Evolutionary conservation across 1,140 invertebrate genomes (phyloP), one percentile per base, ranked within the genome.

Genomic region (Drosophila guanche): DNA sequence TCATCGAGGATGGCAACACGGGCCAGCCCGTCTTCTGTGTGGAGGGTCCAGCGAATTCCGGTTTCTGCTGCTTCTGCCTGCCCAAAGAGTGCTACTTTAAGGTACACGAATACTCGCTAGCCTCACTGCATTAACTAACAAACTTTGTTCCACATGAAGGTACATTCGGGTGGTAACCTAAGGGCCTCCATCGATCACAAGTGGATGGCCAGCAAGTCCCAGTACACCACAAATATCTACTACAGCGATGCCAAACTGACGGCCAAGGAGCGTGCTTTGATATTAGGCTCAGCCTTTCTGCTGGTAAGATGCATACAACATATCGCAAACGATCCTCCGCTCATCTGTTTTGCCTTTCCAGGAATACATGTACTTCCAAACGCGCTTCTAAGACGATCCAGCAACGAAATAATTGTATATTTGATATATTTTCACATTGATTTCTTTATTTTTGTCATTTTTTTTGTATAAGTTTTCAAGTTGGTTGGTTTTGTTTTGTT

Each of bases 211-310:
- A 79, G 92, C 20, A 91, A 92, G 57, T 91, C 91, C 4, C 91
- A 90, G 41, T 93, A 93, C 45, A 93, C 93, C 23, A 91, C 93
- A 29, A 91, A 91, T 72, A 77, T 93, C 20, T 92, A 92, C 73
- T 93, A 93, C 59, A 92, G 92, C 42, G 91, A 91, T 57, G 53
- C 79, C 0, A 88, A 90, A 40, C 67, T 92, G 20, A 91, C 92
- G 40, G 86, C 89, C 46, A 91, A 90, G 55, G 88, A 92, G 46
- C 92, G 93, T 54, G 92, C 92, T 0, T 62, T 93, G 7, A 88
- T 93, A 20, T 54, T 93, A 20, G 93, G 92, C 37, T 72, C 92
- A 7, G 93, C 92, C 7, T 93, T 93, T 90, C 72, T 93, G 47
- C 60, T 93, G 90, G 93, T 93, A 90, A 90, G 45, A 5, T 0